These are phyloP conservation scores for Dipodomys stephensi DNA, from an alignment of 2,113 vertebrate genomes.

Conservation along the genomic window DNA sequence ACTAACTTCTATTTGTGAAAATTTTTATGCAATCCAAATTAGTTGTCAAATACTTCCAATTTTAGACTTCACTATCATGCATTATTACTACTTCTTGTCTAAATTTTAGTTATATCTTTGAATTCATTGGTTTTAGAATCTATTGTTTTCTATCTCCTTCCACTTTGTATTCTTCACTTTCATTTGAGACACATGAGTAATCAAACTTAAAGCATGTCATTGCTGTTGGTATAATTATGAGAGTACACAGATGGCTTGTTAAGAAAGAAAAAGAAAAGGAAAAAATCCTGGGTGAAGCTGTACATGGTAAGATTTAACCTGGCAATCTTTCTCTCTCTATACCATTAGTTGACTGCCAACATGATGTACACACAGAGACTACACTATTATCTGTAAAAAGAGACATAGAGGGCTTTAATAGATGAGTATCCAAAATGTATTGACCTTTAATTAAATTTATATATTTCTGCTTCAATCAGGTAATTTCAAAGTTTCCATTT, in stretches of 20 bases:
- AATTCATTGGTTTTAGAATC: constrained; percentile 16
- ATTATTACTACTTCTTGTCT: background rate
- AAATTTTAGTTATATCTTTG: constrained; percentile 2
- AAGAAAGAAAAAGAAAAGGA: background rate
- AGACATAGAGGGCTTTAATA: background rate
- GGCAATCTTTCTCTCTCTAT: background rate
- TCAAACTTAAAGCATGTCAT: constrained; percentile 62
- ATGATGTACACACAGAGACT: background rate
- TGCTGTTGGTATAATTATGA: constrained; percentile 64
- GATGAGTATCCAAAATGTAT: background rate
- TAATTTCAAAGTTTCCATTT: constrained; percentile 44
- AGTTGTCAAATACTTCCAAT: background rate
- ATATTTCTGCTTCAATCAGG: background rate
- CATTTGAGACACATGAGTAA: constrained; percentile 52
- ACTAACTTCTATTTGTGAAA: background rate
- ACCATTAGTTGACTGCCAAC: constrained; percentile 18
- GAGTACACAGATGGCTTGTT: constrained; percentile 59
- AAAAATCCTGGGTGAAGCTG: background rate
- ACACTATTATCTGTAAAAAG: background rate
- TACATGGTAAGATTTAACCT: constrained; percentile 61
- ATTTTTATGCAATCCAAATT: background rate
- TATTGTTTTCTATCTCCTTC: constrained; percentile 36
- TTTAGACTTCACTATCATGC: background rate
- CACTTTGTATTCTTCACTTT: constrained; percentile 36
- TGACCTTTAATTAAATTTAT: background rate